Evolutionary conservation across 2,888 invertebrate species (phyloP), one percentile per base, ranked within the genome.

Genomic region (Dichetophora obliterata): DNA sequence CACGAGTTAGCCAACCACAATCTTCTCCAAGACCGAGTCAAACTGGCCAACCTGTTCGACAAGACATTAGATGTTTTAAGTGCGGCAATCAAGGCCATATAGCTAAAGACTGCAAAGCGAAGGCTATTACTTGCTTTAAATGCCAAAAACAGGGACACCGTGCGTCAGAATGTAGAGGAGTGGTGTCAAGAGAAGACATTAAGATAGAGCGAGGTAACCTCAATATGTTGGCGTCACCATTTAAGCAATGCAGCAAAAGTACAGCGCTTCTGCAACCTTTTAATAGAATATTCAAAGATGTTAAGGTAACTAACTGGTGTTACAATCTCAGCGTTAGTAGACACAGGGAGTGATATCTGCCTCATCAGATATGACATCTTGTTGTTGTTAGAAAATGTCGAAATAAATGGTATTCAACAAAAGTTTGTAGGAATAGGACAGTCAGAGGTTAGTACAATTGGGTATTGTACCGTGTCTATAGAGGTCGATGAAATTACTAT

Each of bases 391-490:
- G n/a, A n/a, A n/a, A n/a, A n/a, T n/a, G n/a, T n/a, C n/a, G n/a
- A n/a, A n/a, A n/a, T n/a, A n/a, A n/a, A n/a, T n/a, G n/a, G n/a
- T n/a, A n/a, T n/a, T n/a, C n/a, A n/a, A n/a, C n/a, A n/a, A n/a
- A n/a, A n/a, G n/a, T n/a, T n/a, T n/a, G n/a, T n/a, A n/a, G n/a
- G n/a, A n/a, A n/a, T n/a, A n/a, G n/a, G n/a, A n/a, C n/a, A n/a
- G n/a, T n/a, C n/a, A n/a, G n/a, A n/a, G n/a, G n/a, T 50, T 50
- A 61, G 11, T 11, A 79, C 80, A n/a, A 48, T 77, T 11, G 79
- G 75, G 5, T 63, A 66, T 24, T 78, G 79, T 11, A 31, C 31
- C 8, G 75, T 68, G 19, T 22, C 0, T n/a, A 27, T 79, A 6
- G 22, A 9, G 5, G 52, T 76, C 34, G 79, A 78, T 66, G 61